Base-by-base conservation (phyloP, 1,140 invertebrate species). In the Metopolophium dirhodum region DNA sequence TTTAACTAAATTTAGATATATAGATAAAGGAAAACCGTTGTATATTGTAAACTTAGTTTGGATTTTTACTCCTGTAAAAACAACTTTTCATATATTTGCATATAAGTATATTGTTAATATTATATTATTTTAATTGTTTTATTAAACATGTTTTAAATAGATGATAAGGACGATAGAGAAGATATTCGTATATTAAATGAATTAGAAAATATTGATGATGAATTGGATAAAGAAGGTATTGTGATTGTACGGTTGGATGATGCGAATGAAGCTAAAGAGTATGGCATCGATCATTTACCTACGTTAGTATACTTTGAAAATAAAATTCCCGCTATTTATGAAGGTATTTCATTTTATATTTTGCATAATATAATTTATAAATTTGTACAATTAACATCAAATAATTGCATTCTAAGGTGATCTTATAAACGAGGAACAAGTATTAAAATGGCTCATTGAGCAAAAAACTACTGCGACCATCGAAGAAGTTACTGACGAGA, bases 401-500 rank as follows among this genome's bases (percentile, higher is more conserved):
- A 26, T 57, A 30, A 85, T n/a, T 35, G 1, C 49, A 68, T 83
- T 94, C 94, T 41, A 94, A 96, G 96, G 98, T 68, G 98, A 99
- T 95, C 96, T 99, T 1, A 97, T 98, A 95, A 98, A 98, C 95
- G 98, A 99, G 95, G 97, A 99, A 94, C 97, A 98, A 96, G 98
- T 99, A 14, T 95, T 99, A 9, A 96, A 97, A 94, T 99, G 98
- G 98, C 95, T 99, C 6, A 96, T 99, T 94, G 96, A 98, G 94
- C 98, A 99, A 95, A 98, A 98, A 95, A 97, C 97, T 94, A 97
- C 97, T 2, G 98, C 98, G 68, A 99, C 98, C 2, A 99, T 99
- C 94, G 98, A 99, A 96, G 98, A 99, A 96, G 98, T 99, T 37
- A 99, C 98, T 2, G 98, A 99, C 95, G 98, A 99, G 96, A 99